Evolutionary conservation across 2,113 vertebrate genomes (phyloP).

Genomic region (Hemibagrus wyckioides): DNA sequence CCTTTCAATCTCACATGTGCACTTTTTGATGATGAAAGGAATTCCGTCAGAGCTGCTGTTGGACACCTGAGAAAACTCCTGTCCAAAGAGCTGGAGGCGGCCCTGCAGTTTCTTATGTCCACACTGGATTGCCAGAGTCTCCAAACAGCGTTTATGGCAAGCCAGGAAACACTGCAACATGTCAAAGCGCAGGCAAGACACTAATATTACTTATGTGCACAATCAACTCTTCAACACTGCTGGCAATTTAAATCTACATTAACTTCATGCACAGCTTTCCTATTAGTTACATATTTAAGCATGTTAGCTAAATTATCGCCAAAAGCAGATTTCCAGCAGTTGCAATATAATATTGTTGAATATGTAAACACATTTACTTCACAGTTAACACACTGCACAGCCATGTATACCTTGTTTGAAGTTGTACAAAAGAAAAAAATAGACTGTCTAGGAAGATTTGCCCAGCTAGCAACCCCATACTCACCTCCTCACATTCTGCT

Average conservation of each 20-base stretch:
- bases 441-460: neutral
- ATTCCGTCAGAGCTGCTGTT: slow-evolving; percentile 75
- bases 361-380: neutral
- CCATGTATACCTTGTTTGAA: neutral
- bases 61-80: slow-evolving; percentile 80
- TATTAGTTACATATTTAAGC: neutral
- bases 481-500: slow-evolving; percentile 94
- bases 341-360: neutral
- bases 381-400: neutral
- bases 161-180: slow-evolving; percentile 85
- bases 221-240: neutral
- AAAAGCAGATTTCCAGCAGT: neutral
- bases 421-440: neutral
- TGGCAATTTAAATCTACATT: neutral
- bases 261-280: neutral
- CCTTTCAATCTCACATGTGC: slow-evolving; percentile 87
- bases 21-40: slow-evolving; percentile 92
- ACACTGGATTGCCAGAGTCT: slow-evolving; percentile 94
- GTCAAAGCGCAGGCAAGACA: neutral
- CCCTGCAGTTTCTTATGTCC: slow-evolving; percentile 95
- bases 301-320: neutral
- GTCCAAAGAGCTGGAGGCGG: slow-evolving; percentile 90
- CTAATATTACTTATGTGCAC: neutral
- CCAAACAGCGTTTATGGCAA: slow-evolving; percentile 96
- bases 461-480: neutral